phyloP scores from a whole-genome alignment of 2,888 invertebrate genomes.

The Drosophila suboccidentalis region DNA sequence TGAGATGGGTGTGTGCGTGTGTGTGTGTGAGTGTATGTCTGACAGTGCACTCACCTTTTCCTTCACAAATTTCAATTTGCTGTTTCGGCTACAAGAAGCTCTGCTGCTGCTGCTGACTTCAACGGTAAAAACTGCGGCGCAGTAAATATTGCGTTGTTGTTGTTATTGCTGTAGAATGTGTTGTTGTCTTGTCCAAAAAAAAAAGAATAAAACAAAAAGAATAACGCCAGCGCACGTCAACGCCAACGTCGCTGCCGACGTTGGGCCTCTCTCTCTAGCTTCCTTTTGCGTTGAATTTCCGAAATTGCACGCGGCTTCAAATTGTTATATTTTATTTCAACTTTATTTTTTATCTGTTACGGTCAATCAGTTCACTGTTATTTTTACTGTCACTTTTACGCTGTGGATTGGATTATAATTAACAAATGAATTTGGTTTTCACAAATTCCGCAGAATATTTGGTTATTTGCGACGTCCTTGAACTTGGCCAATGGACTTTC shows the following conservation, averaged over 20 bases:
- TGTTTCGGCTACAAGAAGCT: conserved; percentile 47
- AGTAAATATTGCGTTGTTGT: conserved; percentile 55
- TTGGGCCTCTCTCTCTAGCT: conserved; percentile 12
- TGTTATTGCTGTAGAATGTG: conserved; percentile 30
- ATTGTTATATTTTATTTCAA: conserved; percentile 2
- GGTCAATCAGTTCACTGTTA: conserved; percentile 36
- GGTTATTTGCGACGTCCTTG: conserved; percentile 65
- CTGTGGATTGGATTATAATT: conserved; percentile 16
- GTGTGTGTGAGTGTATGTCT: conserved; percentile 29
- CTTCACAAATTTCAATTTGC: conserved; percentile 46
- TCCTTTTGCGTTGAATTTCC: conserved; percentile 20
- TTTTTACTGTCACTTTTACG: conserved; percentile 18
- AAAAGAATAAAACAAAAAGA: background rate
- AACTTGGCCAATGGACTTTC: conserved; percentile 77
- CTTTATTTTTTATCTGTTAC: conserved; percentile 5
- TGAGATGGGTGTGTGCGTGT: conserved; percentile 26
- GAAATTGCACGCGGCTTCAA: conserved; percentile 43
- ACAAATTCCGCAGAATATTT: conserved; percentile 2
- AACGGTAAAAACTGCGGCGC: conserved; percentile 76
- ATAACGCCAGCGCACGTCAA: conserved; percentile 47
- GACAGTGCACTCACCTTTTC: conserved; percentile 74
- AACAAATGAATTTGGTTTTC: conserved; percentile 10
- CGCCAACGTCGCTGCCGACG: conserved; percentile 41
- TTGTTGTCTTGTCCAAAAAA: conserved; percentile 25
- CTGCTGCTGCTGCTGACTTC: conserved; percentile 40